Evolutionary conservation across 2,113 vertebrate genomes (phyloP), one percentile per base, ranked within the genome.

Genomic region (Crypturellus undulatus): DNA sequence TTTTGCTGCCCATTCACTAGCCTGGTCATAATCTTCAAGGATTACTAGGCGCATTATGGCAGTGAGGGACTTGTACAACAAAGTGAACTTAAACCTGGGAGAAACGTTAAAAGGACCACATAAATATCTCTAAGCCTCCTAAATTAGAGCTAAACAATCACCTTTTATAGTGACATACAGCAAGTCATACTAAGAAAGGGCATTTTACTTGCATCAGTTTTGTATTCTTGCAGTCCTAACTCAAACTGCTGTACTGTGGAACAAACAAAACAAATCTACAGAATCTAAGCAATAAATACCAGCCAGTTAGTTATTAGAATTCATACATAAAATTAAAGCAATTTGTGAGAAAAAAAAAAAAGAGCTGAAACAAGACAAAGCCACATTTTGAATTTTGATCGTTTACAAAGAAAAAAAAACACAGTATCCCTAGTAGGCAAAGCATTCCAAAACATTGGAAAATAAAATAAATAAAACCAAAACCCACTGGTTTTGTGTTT

Each of bases 1-100:
- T 92, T 99, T 99, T 51, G 99, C 99, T 84, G 99, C 99, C 99
- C 99, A 99, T 94, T 99, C 99, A 71, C 99, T 99, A 79, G 99
- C 99, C 97, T 98, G 97, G 45, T 99, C 98, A 86, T 99, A 99
- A 85, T 99, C 98, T 79, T 99, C 99, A 92, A 99, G 98, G 92
- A 99, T 99, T 36, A 99, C 99, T 79, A 99, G 98, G 93, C 99
- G 99, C 99, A 99, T 99, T 96, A 59, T 97, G 91, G 81, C 58
- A 75, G 87, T 9, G 47, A 72, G 43, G 63, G 79, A 73, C 58
- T 97, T 69, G 56, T 51, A 52, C 7, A n/a, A 80, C 56, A 92
- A 82, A 87, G 52, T 13, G 62, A 86, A 80, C 63, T 95, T 80
- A 94, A 90, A 97, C 95, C 97, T 97, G 69, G 38, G 89, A 83